Evolutionary conservation across 2,888 invertebrate genomes (phyloP).

Genomic region (Agonopterix subpropinquella): DNA sequence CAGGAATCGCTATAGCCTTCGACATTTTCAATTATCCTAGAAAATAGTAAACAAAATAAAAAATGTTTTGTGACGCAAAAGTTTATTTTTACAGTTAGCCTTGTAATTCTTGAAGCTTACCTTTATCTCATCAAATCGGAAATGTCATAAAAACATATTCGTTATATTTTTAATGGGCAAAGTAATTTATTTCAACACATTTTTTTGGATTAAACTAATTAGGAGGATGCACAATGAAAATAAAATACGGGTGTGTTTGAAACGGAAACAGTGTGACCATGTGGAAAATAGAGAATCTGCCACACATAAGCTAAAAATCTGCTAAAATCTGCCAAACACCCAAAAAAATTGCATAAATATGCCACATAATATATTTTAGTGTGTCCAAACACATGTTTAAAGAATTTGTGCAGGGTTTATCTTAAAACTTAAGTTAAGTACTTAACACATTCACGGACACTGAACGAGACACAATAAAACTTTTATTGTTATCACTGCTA

Average conservation of each 20-base stretch:
- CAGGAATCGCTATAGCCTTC: slow-evolving; percentile 60
- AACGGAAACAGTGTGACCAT: no score
- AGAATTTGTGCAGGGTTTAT: no score
- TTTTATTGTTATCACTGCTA: no score
- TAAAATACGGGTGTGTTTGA: slow-evolving; percentile 31
- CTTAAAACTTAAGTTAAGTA: no score
- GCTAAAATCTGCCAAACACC: no score
- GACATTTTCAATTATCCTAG: slow-evolving; percentile 50
- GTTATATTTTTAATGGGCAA: slow-evolving; percentile 12
- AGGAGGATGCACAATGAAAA: slow-evolving; percentile 16
- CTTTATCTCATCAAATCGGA: slow-evolving; percentile 34
- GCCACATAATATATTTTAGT: no score
- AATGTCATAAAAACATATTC: slow-evolving; percentile 59
- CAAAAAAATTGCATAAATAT: no score
- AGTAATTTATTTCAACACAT: slow-evolving; percentile 32
- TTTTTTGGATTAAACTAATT: slow-evolving; percentile 16
- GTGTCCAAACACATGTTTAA: no score
- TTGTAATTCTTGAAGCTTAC: slow-evolving; percentile 5
- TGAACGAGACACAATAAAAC: no score
- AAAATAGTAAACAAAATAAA: slow-evolving; percentile 60
- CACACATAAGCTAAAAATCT: no score
- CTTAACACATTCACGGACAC: no score
- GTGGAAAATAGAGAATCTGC: no score
- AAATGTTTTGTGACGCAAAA: slow-evolving; percentile 67
- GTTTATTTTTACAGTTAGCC: slow-evolving; percentile 54